Evolutionary conservation across 1,140 invertebrate genomes (phyloP).

Genomic region (Gryon sp.): DNA sequence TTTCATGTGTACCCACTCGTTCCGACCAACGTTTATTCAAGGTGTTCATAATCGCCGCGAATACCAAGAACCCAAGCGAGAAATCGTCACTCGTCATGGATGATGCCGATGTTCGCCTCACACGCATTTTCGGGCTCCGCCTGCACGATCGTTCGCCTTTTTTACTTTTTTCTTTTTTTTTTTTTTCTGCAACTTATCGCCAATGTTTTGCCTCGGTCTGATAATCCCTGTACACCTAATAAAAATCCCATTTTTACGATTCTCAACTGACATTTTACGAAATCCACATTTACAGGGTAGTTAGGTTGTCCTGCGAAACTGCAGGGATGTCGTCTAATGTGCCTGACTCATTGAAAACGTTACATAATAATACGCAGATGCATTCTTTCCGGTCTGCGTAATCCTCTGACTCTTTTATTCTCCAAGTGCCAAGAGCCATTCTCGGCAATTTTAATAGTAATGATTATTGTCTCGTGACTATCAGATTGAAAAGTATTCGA

Average conservation of each 20-base stretch:
- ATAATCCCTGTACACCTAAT: constrained; percentile 39
- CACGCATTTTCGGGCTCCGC: constrained; percentile 16
- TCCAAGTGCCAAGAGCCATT: constrained; percentile 36
- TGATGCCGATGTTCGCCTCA: constrained; percentile 26
- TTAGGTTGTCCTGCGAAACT: background rate
- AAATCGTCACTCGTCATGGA: constrained; percentile 57
- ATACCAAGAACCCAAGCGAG: constrained; percentile 32
- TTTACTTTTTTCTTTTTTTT: too few relatives aligned
- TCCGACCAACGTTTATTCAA: constrained; percentile 43
- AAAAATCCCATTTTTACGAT: constrained; percentile 29
- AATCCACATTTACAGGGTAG: constrained; percentile 36
- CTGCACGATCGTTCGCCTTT: constrained; percentile 33
- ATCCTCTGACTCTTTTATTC: constrained; percentile 47
- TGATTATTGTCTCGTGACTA: constrained; percentile 62
- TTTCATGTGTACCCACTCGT: constrained; percentile 61
- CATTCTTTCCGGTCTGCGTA: constrained; percentile 65
- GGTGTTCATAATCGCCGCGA: constrained; percentile 44
- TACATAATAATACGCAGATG: constrained; percentile 55
- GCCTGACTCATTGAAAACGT: constrained; percentile 42
- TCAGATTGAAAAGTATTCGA: constrained; percentile 62
- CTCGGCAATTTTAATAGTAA: constrained; percentile 59
- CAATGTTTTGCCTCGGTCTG: constrained; percentile 3
- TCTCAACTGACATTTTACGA: too few relatives aligned
- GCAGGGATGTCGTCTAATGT: constrained; percentile 6
- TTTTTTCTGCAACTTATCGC: constrained; percentile 38